phyloP scores from a whole-genome alignment of 2,113 vertebrate genomes.

The Atherinomorus stipes region DNA sequence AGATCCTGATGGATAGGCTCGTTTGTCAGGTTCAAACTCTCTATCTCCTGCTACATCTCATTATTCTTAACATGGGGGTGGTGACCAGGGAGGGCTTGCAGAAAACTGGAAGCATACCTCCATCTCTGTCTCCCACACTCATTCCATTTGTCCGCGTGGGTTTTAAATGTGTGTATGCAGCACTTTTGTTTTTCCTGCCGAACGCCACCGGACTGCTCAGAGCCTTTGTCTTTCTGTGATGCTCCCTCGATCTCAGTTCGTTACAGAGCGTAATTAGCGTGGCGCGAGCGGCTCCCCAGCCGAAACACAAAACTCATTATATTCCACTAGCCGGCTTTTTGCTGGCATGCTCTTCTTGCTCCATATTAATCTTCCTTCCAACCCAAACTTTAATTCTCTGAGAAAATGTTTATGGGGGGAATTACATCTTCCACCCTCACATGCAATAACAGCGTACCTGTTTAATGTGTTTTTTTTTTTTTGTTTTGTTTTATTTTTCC shows the following conservation, averaged over 20 bases:
- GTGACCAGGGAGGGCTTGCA: slow-evolving; percentile 27
- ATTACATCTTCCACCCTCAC: slow-evolving; percentile 60
- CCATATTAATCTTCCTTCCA: slow-evolving; percentile 76
- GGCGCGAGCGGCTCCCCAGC: slow-evolving; percentile 72
- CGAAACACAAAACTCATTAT: slow-evolving; percentile 80
- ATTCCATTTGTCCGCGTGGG: slow-evolving; percentile 34
- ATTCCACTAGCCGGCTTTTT: slow-evolving; percentile 70
- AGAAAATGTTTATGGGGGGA: slow-evolving; percentile 74
- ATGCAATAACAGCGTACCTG: slow-evolving; percentile 46
- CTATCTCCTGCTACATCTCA: slow-evolving; percentile 58
- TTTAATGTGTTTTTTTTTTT: slow-evolving; percentile 34
- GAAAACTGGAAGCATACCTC: slow-evolving; percentile 31
- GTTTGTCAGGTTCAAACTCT: slow-evolving; percentile 57
- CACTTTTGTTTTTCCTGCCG: slow-evolving; percentile 63
- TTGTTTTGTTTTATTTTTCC: background rate
- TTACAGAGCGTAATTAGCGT: slow-evolving; percentile 77
- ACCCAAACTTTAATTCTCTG: slow-evolving; percentile 75
- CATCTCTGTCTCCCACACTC: slow-evolving; percentile 33
- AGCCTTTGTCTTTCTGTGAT: slow-evolving; percentile 70
- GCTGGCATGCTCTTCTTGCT: slow-evolving; percentile 64
- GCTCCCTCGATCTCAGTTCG: slow-evolving; percentile 73
- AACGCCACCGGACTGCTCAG: slow-evolving; percentile 57
- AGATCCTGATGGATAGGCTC: slow-evolving; percentile 48
- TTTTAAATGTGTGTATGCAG: slow-evolving; percentile 63
- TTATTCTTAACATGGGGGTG: slow-evolving; percentile 58